Base-by-base conservation (phyloP, 2,113 vertebrate species). In the Myiagra hebetior region DNA sequence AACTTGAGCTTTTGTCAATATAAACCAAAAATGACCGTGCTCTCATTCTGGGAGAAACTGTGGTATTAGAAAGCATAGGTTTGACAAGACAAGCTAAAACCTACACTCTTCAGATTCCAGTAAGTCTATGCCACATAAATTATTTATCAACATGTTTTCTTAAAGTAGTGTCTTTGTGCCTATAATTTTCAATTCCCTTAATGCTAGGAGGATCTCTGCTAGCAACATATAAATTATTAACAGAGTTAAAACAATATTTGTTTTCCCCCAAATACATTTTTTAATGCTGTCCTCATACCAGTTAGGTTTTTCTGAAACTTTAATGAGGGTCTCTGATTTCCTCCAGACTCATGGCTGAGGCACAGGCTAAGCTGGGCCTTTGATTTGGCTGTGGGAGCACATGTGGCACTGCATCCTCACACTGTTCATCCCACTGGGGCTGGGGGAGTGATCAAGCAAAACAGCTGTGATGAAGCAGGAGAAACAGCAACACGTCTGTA, bases 161-260 rank as follows among this genome's bases (percentile, higher is more conserved):
- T 91, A 97, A 97, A 97, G 87, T 91, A 97, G 91, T 91, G 91
- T 92, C 97, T 98, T 97, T 89, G 94, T 95, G 96, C 94, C 96
- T 98, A 95, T 98, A 96, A 98, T 98, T 98, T 98, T 98, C 98
- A 98, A 97, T 98, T 98, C 98, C 92, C 97, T 96, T 94, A 96
- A 97, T 96, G 91, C 97, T 67, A 53, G 85, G 90, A 93, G 78
- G 94, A 97, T 97, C 97, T 98, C 97, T 96, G 88, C 96, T 97
- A 96, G 97, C 97, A 98, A 95, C 19, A 3, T 75, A 96, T 98
- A 95, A 96, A 98, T 98, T 98, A 98, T 98, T 98, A 96, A 98
- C 94, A 94, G 75, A 94, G 94, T 97, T 98, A 97, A 98, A 98
- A 97, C 96, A 98, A 95, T 98, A 98, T 98, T 98, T 98, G 98